Evolutionary conservation across 2,797 vertebrate species (phyloP).

Genomic region (Chromis chromis): DNA sequence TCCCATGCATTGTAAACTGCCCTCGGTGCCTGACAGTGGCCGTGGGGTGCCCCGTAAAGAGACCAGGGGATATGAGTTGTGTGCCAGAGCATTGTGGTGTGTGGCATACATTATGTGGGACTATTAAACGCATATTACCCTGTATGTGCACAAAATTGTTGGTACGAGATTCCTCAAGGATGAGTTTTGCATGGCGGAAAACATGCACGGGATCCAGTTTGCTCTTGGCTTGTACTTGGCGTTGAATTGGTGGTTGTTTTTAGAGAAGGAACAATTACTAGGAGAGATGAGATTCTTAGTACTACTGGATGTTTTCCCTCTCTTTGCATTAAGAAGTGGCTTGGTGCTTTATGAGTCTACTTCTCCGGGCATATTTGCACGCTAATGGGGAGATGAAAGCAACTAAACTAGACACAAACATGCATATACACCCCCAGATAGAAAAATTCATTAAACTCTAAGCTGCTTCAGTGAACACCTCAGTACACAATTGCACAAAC

Average conservation of each 20-base stretch:
- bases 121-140: constrained; percentile 45
- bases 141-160: constrained; percentile 16
- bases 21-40: constrained; percentile 50
- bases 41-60: constrained; percentile 60
- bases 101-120: constrained; percentile 6
- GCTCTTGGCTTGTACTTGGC: constrained; percentile 7
- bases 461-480: constrained; percentile 19
- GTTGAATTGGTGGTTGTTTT: constrained; percentile 13
- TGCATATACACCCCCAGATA: not conserved
- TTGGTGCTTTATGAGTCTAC: not conserved
- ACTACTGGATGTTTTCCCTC: constrained; percentile 9
- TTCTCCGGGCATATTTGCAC: constrained; percentile 5
- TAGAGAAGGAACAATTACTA: constrained; percentile 29
- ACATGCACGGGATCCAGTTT: not conserved
- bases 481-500: not conserved
- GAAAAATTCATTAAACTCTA: constrained; percentile 27
- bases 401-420: constrained; percentile 36
- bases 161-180: constrained; percentile 5
- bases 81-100: constrained; percentile 45
- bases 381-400: constrained; percentile 46
- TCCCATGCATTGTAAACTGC: constrained; percentile 65
- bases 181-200: constrained; percentile 16
- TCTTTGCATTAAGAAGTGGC: constrained; percentile 11
- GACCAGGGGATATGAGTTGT: constrained; percentile 33
- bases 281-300: constrained; percentile 2